A percentile compares a stretch with the other conserved stretches of the same genome.
Conservation (phyloP, 2,113 vertebrate genomes). For the Meriones unguiculatus region DNA sequence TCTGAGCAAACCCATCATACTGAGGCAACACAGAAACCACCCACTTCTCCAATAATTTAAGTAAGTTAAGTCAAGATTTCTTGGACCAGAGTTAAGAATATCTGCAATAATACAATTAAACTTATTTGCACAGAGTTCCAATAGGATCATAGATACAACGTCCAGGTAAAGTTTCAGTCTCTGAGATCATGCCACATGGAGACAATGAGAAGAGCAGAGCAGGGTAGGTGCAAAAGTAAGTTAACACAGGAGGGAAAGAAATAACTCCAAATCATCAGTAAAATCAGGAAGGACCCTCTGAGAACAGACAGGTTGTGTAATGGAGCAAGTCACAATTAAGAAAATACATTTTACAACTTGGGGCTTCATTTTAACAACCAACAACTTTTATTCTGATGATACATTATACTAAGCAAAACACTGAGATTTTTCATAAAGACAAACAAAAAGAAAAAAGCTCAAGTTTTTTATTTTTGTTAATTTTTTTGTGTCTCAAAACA, state of each 20-base stretch:
- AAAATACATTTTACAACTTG: background rate
- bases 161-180: background rate
- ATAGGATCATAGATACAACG: background rate
- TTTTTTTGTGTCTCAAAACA: background rate
- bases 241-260: background rate
- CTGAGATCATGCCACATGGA: background rate
- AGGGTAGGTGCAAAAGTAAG: background rate
- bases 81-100: conserved; percentile 41
- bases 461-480: background rate
- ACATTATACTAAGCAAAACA: background rate
- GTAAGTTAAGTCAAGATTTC: conserved; percentile 38
- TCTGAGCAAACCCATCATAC: background rate
- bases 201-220: background rate
- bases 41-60: conserved; percentile 13
- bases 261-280: background rate
- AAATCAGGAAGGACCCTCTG: background rate
- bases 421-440: background rate
- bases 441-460: background rate
- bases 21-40: background rate
- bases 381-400: conserved; percentile 2
- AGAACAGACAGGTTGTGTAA: background rate
- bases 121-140: background rate
- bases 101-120: background rate
- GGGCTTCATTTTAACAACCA: conserved; percentile 15
- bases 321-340: background rate